Evolutionary conservation across 2,888 invertebrate species (phyloP).

Genomic region (Odontocerum albicorne): DNA sequence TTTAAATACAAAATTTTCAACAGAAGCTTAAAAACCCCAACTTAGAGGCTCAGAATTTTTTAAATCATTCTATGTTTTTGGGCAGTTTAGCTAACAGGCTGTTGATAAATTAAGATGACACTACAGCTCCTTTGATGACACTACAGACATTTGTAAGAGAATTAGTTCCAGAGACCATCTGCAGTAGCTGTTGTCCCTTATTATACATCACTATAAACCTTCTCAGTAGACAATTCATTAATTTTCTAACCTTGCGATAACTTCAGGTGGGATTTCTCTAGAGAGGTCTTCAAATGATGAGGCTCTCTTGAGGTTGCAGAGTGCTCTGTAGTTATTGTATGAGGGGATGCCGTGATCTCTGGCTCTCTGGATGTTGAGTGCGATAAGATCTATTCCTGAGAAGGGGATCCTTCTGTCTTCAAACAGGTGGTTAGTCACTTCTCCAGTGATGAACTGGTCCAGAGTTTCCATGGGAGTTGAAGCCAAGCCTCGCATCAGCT

Average conservation of each 20-base stretch:
- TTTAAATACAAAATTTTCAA: too few relatives aligned
- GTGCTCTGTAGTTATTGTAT: conserved; percentile 87
- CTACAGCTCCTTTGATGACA: too few relatives aligned
- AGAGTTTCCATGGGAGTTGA: conserved; percentile 91
- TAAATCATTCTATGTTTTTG: too few relatives aligned
- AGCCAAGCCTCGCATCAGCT: conserved; percentile 80
- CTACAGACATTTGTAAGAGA: too few relatives aligned
- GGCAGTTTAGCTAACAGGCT: too few relatives aligned
- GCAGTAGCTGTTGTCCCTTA: too few relatives aligned
- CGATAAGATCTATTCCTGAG: conserved; percentile 90
- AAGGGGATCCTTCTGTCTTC: conserved; percentile 87
- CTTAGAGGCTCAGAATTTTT: too few relatives aligned
- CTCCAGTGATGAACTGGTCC: conserved; percentile 92
- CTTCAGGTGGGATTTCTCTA: conserved; percentile 83
- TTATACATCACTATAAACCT: too few relatives aligned
- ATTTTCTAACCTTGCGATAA: conserved; percentile 61
- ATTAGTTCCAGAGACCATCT: too few relatives aligned
- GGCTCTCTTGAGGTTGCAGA: conserved; percentile 87
- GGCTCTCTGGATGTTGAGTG: conserved; percentile 85
- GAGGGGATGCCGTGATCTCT: conserved; percentile 87
- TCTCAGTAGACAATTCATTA: too few relatives aligned
- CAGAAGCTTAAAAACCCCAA: too few relatives aligned
- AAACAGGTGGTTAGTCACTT: conserved; percentile 93
- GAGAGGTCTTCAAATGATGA: conserved; percentile 83
- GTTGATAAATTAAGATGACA: too few relatives aligned